Conservation (phyloP, 1,140 invertebrate genomes). For the Diplogasteroides magnus region DNA sequence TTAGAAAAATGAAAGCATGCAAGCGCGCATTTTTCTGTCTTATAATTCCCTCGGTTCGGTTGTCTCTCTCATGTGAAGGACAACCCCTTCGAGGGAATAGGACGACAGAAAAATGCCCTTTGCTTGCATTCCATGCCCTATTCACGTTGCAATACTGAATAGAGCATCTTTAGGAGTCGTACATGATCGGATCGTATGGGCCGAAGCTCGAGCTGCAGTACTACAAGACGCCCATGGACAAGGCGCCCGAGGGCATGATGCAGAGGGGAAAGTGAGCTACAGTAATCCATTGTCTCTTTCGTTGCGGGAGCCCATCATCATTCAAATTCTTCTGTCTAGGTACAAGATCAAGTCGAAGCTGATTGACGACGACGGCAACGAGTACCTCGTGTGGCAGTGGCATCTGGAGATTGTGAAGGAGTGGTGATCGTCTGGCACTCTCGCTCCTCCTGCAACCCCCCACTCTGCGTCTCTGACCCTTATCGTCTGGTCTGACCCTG, state of each 20-base stretch:
- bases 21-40: not conserved
- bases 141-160: too few relatives aligned
- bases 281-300: not conserved
- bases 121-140: too few relatives aligned
- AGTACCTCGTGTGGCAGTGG: conserved; percentile 3
- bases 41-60: not conserved
- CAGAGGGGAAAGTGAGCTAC: conserved; percentile 2
- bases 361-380: conserved; percentile 10
- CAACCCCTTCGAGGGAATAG: too few relatives aligned
- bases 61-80: too few relatives aligned
- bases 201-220: conserved; percentile 84
- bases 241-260: conserved; percentile 67
- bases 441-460: not conserved
- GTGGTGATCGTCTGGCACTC: not conserved
- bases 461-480: too few relatives aligned
- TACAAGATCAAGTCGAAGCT: conserved; percentile 14
- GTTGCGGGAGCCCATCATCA: too few relatives aligned
- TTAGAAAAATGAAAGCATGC: too few relatives aligned
- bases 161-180: not conserved
- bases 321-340: too few relatives aligned
- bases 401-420: conserved; percentile 1
- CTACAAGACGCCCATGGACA: conserved; percentile 82
- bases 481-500: too few relatives aligned
- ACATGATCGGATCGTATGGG: conserved; percentile 69
- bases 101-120: too few relatives aligned